These are phyloP conservation scores for Brachyistius frenatus DNA, from an alignment of 2,113 vertebrate genomes.

Conservation along the genomic window DNA sequence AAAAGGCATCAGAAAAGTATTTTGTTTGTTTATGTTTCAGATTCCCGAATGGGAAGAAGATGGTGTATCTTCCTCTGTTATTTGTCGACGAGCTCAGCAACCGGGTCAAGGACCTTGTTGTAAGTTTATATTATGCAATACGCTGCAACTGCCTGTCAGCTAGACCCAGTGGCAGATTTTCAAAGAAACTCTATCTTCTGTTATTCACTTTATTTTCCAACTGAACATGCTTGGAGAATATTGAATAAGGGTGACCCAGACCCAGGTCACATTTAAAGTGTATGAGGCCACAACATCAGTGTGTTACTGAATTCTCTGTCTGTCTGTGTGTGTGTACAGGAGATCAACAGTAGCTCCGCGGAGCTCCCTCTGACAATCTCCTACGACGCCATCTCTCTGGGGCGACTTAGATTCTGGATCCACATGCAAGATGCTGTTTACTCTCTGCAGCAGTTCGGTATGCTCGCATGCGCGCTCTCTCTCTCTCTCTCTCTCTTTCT, in stretches of 20 bases:
- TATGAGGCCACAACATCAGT: background rate
- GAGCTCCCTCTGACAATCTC: constrained; percentile 94
- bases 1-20: background rate
- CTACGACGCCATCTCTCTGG: constrained; percentile 95
- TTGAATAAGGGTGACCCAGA: background rate
- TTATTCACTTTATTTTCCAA: constrained; percentile 6
- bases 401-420: constrained; percentile 96
- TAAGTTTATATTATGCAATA: constrained; percentile 75
- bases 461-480: constrained; percentile 19
- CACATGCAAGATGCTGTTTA: constrained; percentile 99
- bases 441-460: constrained; percentile 96
- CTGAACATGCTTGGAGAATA: background rate
- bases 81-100: constrained; percentile 99
- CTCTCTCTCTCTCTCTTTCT: background rate
- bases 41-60: constrained; percentile 91
- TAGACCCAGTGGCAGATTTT: constrained; percentile 2
- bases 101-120: constrained; percentile 95
- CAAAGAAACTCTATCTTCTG: background rate
- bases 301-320: background rate
- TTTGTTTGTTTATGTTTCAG: constrained; percentile 76
- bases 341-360: constrained; percentile 91
- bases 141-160: background rate
- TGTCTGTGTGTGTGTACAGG: constrained; percentile 79
- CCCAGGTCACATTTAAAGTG: background rate
- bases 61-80: constrained; percentile 97